phyloP scores from a whole-genome alignment of 1,140 invertebrate genomes.

The Mya arenaria region DNA sequence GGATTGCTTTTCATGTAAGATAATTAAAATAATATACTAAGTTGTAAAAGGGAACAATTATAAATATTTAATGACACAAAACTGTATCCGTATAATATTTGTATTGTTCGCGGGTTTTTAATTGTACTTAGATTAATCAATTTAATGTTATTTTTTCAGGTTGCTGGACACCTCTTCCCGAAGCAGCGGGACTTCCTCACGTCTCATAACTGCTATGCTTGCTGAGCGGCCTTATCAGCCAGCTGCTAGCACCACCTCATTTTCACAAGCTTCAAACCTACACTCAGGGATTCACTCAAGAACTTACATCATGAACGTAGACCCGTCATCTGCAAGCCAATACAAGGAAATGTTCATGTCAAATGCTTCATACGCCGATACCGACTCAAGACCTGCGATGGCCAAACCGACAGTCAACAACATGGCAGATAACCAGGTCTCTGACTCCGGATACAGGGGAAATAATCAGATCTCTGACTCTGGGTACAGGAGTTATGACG shows the following conservation, averaged over 20 bases:
- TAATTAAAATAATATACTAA: no score
- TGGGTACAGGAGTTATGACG: slow-evolving; percentile 25
- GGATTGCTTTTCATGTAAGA: no score
- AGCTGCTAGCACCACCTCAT: not conserved
- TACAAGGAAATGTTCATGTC: slow-evolving; percentile 8
- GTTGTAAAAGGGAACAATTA: no score
- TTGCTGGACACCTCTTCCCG: slow-evolving; percentile 38
- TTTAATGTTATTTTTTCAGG: no score
- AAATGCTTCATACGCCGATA: not conserved
- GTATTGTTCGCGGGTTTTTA: no score
- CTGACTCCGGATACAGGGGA: slow-evolving; percentile 9
- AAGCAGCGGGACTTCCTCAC: not conserved
- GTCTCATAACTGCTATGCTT: slow-evolving; percentile 52
- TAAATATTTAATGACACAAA: no score
- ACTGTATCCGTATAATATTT: no score
- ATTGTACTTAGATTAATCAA: no score
- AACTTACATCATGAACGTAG: not conserved
- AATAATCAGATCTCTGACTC: slow-evolving; percentile 31
- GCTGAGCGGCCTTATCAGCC: slow-evolving; percentile 16
- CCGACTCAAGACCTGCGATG: not conserved
- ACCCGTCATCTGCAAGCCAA: not conserved
- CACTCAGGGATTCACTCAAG: slow-evolving; percentile 1
- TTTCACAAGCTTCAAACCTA: slow-evolving; percentile 15
- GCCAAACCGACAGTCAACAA: not conserved
- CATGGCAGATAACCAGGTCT: not conserved